Percentiles rank a stretch among this genome's conserved stretches.
These are phyloP conservation scores for Osmerus mordax DNA, from an alignment of 2,113 vertebrate species.

Conservation along the genomic window DNA sequence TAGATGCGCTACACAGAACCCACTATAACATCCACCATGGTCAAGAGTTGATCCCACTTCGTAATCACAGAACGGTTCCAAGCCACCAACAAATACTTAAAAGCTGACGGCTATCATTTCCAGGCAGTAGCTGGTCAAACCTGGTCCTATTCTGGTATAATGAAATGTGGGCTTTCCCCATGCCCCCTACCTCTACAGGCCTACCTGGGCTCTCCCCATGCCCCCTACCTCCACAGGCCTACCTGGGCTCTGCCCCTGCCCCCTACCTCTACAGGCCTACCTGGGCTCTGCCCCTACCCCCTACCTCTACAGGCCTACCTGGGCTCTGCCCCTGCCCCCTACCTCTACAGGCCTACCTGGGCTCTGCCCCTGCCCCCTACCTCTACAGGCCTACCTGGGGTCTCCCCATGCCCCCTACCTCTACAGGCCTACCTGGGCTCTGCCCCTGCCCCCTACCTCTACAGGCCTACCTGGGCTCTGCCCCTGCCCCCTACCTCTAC, in stretches of 20 bases:
- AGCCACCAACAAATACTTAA: too few relatives aligned
- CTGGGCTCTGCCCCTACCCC: conserved; percentile 51
- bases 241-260: conserved; percentile 65
- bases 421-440: conserved; percentile 65
- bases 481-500: not conserved
- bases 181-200: not conserved
- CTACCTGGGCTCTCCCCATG: conserved; percentile 67
- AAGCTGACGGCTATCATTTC: too few relatives aligned
- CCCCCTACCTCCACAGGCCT: conserved; percentile 15
- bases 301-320: conserved; percentile 52
- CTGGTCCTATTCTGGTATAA: too few relatives aligned
- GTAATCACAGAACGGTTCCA: not conserved
- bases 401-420: conserved; percentile 43
- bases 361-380: conserved; percentile 46
- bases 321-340: conserved; percentile 50
- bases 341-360: conserved; percentile 55
- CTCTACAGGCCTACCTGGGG: conserved; percentile 57
- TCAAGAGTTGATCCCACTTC: not conserved
- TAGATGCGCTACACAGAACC: not conserved
- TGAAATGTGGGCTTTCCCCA: too few relatives aligned
- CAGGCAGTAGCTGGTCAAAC: too few relatives aligned
- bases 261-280: conserved; percentile 44
- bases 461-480: conserved; percentile 66
- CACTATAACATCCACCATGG: not conserved
- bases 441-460: conserved; percentile 15